phyloP scores from a whole-genome alignment of 1,140 invertebrate species.

The Pararge aegeria region DNA sequence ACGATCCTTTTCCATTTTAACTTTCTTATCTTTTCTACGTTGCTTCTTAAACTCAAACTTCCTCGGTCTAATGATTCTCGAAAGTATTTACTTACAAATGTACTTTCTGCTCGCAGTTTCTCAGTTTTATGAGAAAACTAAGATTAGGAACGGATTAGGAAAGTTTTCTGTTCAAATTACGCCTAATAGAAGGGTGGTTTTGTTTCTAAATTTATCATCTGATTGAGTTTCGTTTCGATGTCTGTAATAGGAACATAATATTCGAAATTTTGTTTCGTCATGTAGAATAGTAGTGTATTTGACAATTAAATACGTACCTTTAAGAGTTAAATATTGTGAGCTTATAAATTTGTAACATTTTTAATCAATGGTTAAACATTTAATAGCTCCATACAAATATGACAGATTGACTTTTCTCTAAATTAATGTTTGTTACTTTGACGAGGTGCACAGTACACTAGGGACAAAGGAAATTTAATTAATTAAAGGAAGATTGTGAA shows the following conservation, averaged over 20 bases:
- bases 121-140: conserved; percentile 54
- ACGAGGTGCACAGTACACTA: too few relatives aligned
- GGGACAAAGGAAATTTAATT: too few relatives aligned
- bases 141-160: conserved; percentile 53
- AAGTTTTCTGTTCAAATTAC: conserved; percentile 43
- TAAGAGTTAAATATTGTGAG: too few relatives aligned
- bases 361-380: too few relatives aligned
- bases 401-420: too few relatives aligned
- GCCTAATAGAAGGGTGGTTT: conserved; percentile 44
- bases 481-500: too few relatives aligned
- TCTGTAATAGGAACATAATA: background rate
- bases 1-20: background rate
- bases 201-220: conserved; percentile 27
- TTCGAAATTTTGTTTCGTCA: too few relatives aligned
- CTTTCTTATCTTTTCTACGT: background rate
- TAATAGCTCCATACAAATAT: too few relatives aligned
- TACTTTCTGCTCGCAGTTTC: conserved; percentile 31
- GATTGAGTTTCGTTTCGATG: conserved; percentile 32
- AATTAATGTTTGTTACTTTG: too few relatives aligned
- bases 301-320: too few relatives aligned
- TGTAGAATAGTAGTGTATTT: too few relatives aligned
- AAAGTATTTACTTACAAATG: conserved; percentile 7
- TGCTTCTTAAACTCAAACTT: background rate
- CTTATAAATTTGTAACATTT: too few relatives aligned
- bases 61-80: background rate